Evolutionary conservation across 2,113 vertebrate genomes (phyloP).

Genomic region (Seriola dumerili): DNA sequence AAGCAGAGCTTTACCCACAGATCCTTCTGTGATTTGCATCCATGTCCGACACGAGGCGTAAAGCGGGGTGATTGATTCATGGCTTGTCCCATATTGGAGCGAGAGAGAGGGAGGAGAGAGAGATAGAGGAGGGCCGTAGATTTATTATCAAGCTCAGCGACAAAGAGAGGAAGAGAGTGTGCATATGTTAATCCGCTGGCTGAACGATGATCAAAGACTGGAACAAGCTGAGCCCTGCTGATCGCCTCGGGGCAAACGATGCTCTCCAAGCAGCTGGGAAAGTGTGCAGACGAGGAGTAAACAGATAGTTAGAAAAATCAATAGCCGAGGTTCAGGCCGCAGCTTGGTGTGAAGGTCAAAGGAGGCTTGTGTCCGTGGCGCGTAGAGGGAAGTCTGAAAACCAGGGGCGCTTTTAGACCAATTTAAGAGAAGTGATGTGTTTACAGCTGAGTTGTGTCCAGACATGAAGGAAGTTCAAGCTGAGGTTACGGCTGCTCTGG

Average conservation of each 20-base stretch:
- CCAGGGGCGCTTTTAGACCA: slow-evolving; percentile 67
- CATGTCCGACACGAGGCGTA: slow-evolving; percentile 77
- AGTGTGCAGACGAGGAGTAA: slow-evolving; percentile 81
- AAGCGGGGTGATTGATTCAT: slow-evolving; percentile 82
- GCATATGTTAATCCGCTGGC: slow-evolving; percentile 88
- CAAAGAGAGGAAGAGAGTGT: slow-evolving; percentile 85
- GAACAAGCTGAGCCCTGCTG: slow-evolving; percentile 88
- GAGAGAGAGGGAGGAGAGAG: slow-evolving; percentile 46
- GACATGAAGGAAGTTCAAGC: slow-evolving; percentile 54
- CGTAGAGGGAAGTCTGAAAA: slow-evolving; percentile 64
- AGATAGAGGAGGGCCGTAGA: slow-evolving; percentile 76
- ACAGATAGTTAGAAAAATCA: slow-evolving; percentile 84
- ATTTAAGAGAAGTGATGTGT: slow-evolving; percentile 66
- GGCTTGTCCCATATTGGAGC: slow-evolving; percentile 70
- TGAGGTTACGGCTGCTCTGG: slow-evolving; percentile 49
- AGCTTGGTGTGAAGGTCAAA: slow-evolving; percentile 73
- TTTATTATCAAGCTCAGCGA: slow-evolving; percentile 82
- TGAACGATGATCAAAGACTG: slow-evolving; percentile 89
- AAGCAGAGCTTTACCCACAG: slow-evolving; percentile 78
- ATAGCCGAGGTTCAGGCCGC: slow-evolving; percentile 68
- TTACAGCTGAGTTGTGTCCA: slow-evolving; percentile 63
- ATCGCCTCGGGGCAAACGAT: slow-evolving; percentile 88
- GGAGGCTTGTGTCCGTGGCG: slow-evolving; percentile 52
- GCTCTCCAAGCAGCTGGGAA: slow-evolving; percentile 82
- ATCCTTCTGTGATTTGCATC: slow-evolving; percentile 83